Evolutionary conservation across 2,797 vertebrate species (phyloP).

Genomic region (Crocidura indochinensis): DNA sequence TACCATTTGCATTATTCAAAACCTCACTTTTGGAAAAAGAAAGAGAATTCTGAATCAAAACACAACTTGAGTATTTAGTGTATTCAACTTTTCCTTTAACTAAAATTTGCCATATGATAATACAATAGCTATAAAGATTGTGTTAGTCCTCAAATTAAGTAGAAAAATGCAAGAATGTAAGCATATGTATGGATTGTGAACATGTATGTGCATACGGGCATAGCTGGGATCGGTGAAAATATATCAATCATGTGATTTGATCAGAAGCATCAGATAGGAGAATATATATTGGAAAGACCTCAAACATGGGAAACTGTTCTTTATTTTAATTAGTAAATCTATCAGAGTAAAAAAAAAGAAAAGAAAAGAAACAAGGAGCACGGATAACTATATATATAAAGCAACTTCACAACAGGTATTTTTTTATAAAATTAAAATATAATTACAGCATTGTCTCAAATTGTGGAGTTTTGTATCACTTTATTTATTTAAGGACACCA

Average conservation of each 20-base stretch:
- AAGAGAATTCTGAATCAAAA: constrained; percentile 65
- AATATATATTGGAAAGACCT: not conserved
- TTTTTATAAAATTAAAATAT: constrained; percentile 7
- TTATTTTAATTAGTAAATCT: constrained; percentile 10
- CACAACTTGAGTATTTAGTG: not conserved
- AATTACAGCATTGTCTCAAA: not conserved
- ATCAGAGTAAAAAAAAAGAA: not conserved
- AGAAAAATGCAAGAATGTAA: constrained; percentile 14
- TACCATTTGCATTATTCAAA: constrained; percentile 67
- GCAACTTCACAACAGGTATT: not conserved
- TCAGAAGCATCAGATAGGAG: not conserved
- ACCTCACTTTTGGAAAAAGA: constrained; percentile 37
- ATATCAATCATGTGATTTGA: not conserved
- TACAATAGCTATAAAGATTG: not conserved
- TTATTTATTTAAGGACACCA: not conserved
- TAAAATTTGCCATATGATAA: not conserved
- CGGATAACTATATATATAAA: not conserved
- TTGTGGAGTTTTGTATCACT: not conserved
- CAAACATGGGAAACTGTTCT: not conserved
- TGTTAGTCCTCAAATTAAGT: not conserved
- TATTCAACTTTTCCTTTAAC: constrained; percentile 19
- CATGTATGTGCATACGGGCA: not conserved
- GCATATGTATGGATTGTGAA: not conserved
- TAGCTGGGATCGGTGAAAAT: constrained; percentile 26
- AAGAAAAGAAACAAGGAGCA: not conserved